These are phyloP conservation scores for Lepidostoma basale DNA, from an alignment of 1,140 invertebrate genomes.

Conservation along the genomic window DNA sequence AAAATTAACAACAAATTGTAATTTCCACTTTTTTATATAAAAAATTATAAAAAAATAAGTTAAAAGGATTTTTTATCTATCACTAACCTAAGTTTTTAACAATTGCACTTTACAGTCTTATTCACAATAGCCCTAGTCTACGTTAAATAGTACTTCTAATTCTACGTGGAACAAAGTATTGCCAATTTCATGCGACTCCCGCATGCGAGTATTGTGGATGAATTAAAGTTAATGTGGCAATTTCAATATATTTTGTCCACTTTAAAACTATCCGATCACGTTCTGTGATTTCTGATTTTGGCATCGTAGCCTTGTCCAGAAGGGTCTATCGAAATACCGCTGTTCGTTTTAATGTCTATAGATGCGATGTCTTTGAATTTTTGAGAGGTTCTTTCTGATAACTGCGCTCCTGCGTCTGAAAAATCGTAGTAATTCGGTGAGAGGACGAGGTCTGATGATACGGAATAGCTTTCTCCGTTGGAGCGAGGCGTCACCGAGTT, in stretches of 20 bases:
- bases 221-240: too few relatives aligned
- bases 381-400: slow-evolving; percentile 36
- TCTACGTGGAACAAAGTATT: too few relatives aligned
- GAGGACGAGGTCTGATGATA: slow-evolving; percentile 10
- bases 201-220: too few relatives aligned
- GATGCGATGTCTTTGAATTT: slow-evolving; percentile 31
- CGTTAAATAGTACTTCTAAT: too few relatives aligned
- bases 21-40: slow-evolving; percentile 1
- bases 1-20: background rate
- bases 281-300: slow-evolving; percentile 42
- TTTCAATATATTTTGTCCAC: background rate
- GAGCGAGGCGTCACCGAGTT: background rate
- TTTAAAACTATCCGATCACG: background rate
- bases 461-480: background rate
- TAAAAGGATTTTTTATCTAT: slow-evolving; percentile 23
- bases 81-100: slow-evolving; percentile 2
- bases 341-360: slow-evolving; percentile 33
- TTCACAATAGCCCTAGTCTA: too few relatives aligned
- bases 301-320: slow-evolving; percentile 18
- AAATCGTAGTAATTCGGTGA: slow-evolving; percentile 40
- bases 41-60: slow-evolving; percentile 26
- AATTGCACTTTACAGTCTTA: slow-evolving; percentile 40
- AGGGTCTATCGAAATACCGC: slow-evolving; percentile 22
- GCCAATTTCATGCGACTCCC: too few relatives aligned
- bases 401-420: slow-evolving; percentile 12